Conservation (phyloP, 2,113 vertebrate species). For the Naja naja region DNA sequence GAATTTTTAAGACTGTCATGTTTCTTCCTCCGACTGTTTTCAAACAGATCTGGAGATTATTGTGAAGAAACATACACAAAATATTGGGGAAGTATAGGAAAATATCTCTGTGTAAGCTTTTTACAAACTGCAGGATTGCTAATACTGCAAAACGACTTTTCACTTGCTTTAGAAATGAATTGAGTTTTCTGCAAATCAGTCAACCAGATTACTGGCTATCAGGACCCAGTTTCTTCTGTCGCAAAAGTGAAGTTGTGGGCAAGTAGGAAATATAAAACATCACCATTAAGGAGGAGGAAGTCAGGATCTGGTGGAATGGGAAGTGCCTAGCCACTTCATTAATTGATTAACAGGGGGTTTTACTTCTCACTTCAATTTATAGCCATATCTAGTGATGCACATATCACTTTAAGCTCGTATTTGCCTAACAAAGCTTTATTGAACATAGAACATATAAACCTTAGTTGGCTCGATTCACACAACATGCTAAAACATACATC, state of each 20-base stretch:
- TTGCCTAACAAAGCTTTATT: not conserved
- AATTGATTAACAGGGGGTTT: not conserved
- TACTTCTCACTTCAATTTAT: no score
- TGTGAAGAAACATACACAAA: not conserved
- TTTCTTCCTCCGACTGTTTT: not conserved
- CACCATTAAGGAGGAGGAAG: not conserved
- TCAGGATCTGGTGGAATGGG: not conserved
- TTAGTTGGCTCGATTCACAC: not conserved
- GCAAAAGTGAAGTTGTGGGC: not conserved
- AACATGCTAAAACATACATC: not conserved
- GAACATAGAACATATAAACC: not conserved
- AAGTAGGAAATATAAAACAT: not conserved
- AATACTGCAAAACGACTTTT: not conserved
- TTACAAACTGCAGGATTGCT: not conserved
- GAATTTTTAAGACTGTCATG: not conserved
- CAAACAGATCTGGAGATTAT: not conserved
- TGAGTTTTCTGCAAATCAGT: not conserved
- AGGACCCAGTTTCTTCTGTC: not conserved
- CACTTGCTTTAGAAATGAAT: not conserved
- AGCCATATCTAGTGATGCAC: not conserved
- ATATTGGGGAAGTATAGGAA: not conserved
- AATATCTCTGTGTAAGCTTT: not conserved
- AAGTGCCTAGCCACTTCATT: not conserved
- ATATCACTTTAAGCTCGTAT: not conserved
- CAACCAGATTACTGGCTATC: not conserved